A percentile compares a stretch with the other conserved stretches of the same genome.
Evolutionary conservation across 2,797 vertebrate species (phyloP).

Genomic region (Enteromius mattozi): DNA sequence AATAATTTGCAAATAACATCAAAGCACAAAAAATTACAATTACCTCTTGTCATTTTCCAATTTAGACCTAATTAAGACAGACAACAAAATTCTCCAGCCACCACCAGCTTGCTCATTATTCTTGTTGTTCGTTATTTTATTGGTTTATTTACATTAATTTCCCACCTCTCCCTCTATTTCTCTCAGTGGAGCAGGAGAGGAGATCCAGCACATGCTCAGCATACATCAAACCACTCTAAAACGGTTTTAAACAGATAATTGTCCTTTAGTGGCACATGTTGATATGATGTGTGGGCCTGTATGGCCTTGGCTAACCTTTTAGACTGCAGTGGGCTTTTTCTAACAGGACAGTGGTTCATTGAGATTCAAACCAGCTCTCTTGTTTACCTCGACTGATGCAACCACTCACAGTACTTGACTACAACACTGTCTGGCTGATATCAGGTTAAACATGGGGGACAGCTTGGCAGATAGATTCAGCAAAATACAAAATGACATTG

Average conservation of each 20-base stretch:
- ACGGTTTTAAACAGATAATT: not conserved
- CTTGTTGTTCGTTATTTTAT: too few species aligned
- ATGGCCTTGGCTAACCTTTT: not conserved
- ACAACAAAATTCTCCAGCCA: not conserved
- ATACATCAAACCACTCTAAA: not conserved
- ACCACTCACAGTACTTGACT: not conserved
- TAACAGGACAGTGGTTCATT: not conserved
- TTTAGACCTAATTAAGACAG: not conserved
- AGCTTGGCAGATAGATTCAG: not conserved
- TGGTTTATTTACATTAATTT: too few species aligned
- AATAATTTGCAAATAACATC: too few species aligned
- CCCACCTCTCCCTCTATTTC: too few species aligned
- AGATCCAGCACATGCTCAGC: not conserved
- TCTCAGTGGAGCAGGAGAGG: not conserved
- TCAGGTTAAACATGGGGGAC: not conserved
- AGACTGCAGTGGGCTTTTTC: not conserved
- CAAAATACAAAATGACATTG: not conserved
- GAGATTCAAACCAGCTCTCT: not conserved
- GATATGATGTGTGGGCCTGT: not conserved
- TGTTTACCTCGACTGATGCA: constrained; percentile 8
- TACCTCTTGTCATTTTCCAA: not conserved
- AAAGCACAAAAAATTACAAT: not conserved
- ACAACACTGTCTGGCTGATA: constrained; percentile 1
- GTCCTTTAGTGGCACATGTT: not conserved
- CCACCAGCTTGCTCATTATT: too few species aligned